Evolutionary conservation across 2,113 vertebrate genomes (phyloP).

Genomic region (Stigmatopora nigra): DNA sequence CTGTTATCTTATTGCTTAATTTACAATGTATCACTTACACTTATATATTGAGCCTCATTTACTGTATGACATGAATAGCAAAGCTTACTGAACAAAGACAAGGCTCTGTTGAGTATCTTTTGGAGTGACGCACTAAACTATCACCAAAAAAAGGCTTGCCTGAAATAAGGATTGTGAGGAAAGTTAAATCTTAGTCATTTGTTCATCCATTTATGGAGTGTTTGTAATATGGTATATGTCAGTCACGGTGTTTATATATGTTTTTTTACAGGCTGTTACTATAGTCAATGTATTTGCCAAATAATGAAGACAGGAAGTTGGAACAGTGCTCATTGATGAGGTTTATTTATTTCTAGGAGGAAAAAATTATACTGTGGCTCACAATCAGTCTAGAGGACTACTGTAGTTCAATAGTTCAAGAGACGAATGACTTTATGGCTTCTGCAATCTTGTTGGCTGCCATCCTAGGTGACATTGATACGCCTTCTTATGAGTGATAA

Average conservation of each 20-base stretch:
- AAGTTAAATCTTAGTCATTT: background rate
- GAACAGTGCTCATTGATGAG: background rate
- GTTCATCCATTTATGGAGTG: background rate
- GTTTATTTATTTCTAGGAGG: slow-evolving; percentile 5
- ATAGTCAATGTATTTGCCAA: background rate
- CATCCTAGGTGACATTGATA: slow-evolving; percentile 23
- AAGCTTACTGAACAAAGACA: slow-evolving; percentile 27
- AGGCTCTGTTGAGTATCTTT: slow-evolving; percentile 35
- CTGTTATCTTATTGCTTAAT: slow-evolving; percentile 15
- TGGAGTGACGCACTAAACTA: slow-evolving; percentile 40
- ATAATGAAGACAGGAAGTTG: background rate
- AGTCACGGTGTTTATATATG: too few relatives aligned
- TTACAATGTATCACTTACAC: slow-evolving; percentile 51
- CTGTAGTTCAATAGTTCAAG: background rate
- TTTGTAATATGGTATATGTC: slow-evolving; percentile 16
- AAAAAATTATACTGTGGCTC: slow-evolving; percentile 12
- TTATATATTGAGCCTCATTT: slow-evolving; percentile 68
- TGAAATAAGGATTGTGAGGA: slow-evolving; percentile 47
- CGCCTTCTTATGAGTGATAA: slow-evolving; percentile 33
- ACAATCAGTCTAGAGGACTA: slow-evolving; percentile 4
- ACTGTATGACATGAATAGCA: slow-evolving; percentile 60
- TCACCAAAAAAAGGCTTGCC: slow-evolving; percentile 56
- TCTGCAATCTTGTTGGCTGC: slow-evolving; percentile 22
- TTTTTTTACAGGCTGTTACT: background rate
- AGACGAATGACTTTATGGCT: slow-evolving; percentile 5